A percentile compares a stretch with the other conserved stretches of the same genome.
Conservation (phyloP, 2,113 vertebrate species). For the Ciconia boyciana region DNA sequence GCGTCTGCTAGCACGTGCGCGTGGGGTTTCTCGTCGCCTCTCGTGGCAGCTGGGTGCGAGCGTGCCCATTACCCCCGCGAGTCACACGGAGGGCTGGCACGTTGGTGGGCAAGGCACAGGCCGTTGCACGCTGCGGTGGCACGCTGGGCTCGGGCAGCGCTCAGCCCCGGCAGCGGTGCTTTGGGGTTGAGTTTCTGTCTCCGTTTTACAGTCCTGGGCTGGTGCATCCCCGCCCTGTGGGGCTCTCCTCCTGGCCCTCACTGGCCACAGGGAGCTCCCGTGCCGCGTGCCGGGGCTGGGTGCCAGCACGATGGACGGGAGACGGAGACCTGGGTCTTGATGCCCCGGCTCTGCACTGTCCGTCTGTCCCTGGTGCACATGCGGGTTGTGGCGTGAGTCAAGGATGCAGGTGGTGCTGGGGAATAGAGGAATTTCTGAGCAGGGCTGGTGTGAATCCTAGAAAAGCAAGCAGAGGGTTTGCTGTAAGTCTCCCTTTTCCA, state of each 20-base stretch:
- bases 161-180: not conserved
- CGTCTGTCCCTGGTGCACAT: not conserved
- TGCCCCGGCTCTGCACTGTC: not conserved
- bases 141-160: not conserved
- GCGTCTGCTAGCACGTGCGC: no score
- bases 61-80: fast-evolving
- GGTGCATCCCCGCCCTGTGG: not conserved
- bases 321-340: not conserved
- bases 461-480: not conserved
- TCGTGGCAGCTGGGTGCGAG: not conserved
- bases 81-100: not conserved
- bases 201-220: not conserved
- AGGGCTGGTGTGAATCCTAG: not conserved
- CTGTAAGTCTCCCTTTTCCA: not conserved
- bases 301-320: not conserved
- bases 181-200: not conserved
- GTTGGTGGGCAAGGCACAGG: fast-evolving
- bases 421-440: not conserved
- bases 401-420: not conserved
- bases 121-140: not conserved
- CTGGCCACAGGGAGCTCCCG: not conserved
- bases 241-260: not conserved
- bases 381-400: not conserved
- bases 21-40: not conserved
- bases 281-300: not conserved